Base-by-base conservation (phyloP, 2,797 vertebrate species). In the Falco berigora region DNA sequence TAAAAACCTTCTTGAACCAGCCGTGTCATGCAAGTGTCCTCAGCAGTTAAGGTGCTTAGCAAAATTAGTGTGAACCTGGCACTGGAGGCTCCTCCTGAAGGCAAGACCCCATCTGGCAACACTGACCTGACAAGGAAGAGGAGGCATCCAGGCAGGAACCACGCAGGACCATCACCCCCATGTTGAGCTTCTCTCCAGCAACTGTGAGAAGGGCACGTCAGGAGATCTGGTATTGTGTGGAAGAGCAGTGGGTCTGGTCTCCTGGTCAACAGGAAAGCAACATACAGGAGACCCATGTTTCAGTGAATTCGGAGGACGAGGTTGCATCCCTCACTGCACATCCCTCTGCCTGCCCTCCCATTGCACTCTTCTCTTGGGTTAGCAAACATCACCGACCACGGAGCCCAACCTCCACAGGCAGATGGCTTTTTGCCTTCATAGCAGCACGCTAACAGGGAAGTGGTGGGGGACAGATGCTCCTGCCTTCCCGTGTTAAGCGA, bases 231-330 rank as follows among this genome's bases (percentile, higher is more conserved):
- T 13, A 10, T 14, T 18, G 1, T 0, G 1, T 13, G 36, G 30
- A 53, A 55, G 44, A 75, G n/a, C 44, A 0, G 1, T 5, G 8
- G 30, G 44, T 59, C 63, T 25, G 22, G 21, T 61, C 58, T 71
- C 46, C 14, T 6, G n/a, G 38, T n/a, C 34, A 22, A 34, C 6
- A 47, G 36, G 47, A 67, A 46, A 56, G n/a, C 52, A 85, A 28
- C 8, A 1, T 4, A 38, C 0, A 1, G 36, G 25, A 84, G 47
- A 88, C 8, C 5, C 5, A 0, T 27, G 30, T 56, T 36, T 22
- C 30, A 23, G n/a, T 14, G n/a, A 72, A 62, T 66, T 52, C 18
- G 10, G 71, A 61, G 58, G 14, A 20, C 0, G 4, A 55, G 44
- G n/a, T 32, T 13, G 21, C 6, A n/a, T 10, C 40, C 30, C 63